These are phyloP conservation scores for Drosophila ercepeae DNA, from an alignment of 1,140 invertebrate genomes.

Conservation along the genomic window DNA sequence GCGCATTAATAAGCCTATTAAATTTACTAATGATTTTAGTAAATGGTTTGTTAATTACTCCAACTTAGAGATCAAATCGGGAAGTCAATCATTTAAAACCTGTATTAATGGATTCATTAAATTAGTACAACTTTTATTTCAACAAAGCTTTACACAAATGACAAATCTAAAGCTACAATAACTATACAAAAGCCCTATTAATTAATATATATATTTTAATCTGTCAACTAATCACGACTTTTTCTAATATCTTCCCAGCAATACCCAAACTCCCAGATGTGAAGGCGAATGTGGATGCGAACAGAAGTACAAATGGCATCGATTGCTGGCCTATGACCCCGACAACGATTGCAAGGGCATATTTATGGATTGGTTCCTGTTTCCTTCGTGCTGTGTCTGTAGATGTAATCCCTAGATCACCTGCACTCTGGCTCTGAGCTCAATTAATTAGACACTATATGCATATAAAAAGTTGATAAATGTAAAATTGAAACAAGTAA, in stretches of 20 bases:
- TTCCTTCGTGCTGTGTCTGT: constrained; percentile 96
- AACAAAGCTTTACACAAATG: neutral
- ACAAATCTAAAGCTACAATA: neutral
- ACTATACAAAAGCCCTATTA: neutral
- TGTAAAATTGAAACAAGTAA: constrained; percentile 37
- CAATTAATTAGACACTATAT: constrained; percentile 17
- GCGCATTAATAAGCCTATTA: neutral
- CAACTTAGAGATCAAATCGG: neutral
- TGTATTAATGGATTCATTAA: neutral
- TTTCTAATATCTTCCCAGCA: constrained; percentile 85
- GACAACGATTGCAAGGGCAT: constrained; percentile 97
- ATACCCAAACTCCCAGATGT: constrained; percentile 91
- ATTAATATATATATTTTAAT: neutral
- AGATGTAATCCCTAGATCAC: constrained; percentile 87
- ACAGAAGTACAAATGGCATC: constrained; percentile 96
- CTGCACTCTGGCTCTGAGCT: constrained; percentile 35
- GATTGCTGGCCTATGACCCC: constrained; percentile 95
- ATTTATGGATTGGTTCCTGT: constrained; percentile 98
- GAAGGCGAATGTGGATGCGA: constrained; percentile 93
- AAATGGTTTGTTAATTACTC: neutral
- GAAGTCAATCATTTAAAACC: neutral
- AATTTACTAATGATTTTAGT: neutral
- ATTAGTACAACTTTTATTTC: neutral
- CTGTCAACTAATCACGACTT: neutral
- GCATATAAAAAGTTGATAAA: constrained; percentile 23